Evolutionary conservation across 2,888 invertebrate genomes (phyloP).

Genomic region (Alitta virens): DNA sequence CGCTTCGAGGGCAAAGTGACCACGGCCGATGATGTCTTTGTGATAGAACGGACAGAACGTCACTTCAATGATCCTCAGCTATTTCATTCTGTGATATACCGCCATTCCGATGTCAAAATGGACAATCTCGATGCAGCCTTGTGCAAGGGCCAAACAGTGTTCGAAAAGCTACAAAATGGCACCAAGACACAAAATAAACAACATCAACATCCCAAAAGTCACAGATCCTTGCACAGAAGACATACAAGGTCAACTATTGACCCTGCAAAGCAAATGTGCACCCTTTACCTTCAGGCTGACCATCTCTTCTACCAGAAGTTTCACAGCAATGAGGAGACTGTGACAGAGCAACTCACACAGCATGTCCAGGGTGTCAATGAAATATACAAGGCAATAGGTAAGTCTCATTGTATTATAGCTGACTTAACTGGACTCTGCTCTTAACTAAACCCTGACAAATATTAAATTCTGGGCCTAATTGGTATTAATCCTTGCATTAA

Average conservation of each 20-base stretch:
- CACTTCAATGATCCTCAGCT: slow-evolving; percentile 72
- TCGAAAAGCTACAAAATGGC: slow-evolving; percentile 31
- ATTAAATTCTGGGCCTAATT: too few species aligned
- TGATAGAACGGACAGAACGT: slow-evolving; percentile 86
- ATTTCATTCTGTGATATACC: slow-evolving; percentile 90
- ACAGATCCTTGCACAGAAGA: background rate
- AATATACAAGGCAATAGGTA: slow-evolving; percentile 56
- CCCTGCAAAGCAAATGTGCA: slow-evolving; percentile 72
- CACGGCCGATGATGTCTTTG: slow-evolving; percentile 68
- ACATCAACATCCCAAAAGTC: background rate
- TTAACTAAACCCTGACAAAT: too few species aligned
- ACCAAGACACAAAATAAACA: slow-evolving; percentile 4
- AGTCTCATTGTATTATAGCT: slow-evolving; percentile 20
- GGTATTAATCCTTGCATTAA: too few species aligned
- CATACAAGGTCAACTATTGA: slow-evolving; percentile 57
- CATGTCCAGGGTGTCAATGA: slow-evolving; percentile 88
- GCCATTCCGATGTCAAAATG: slow-evolving; percentile 79
- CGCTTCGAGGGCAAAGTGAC: slow-evolving; percentile 84
- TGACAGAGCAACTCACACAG: slow-evolving; percentile 91
- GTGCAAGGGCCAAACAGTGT: slow-evolving; percentile 35
- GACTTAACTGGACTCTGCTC: too few species aligned
- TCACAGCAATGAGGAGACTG: slow-evolving; percentile 71
- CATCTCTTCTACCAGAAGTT: slow-evolving; percentile 38
- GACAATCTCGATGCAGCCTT: slow-evolving; percentile 27
- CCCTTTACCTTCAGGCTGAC: slow-evolving; percentile 44